Evolutionary conservation across 2,888 invertebrate genomes (phyloP), one percentile per base, ranked within the genome.

Genomic region (Amphipoea oculea): DNA sequence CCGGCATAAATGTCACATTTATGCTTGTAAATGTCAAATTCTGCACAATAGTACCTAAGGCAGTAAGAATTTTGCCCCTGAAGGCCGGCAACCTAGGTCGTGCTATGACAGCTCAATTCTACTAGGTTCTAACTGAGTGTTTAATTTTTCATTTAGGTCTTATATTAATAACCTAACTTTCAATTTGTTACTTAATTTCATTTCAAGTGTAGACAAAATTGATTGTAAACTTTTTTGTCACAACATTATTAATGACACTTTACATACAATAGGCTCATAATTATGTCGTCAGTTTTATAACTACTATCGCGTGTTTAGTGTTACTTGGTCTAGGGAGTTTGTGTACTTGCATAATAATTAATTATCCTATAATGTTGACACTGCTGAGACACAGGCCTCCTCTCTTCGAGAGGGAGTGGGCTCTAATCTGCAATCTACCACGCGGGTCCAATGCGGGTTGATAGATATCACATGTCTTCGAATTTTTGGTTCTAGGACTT

Each of bases 261-360:
- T 68, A 48, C 86, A 84, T 83, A 84, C 86, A 84, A 84, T 86
- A 67, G 78, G 17, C 60, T 48, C 29, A n/a, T 76, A 68, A 86
- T 86, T 67, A 77, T 29, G 12, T 4, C 54, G 68, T 29, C 4
- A 48, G 12, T 81, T 67, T 40, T 69, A n/a, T 65, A 51, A 73
- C 73, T 9, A 74, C 48, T 65, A 72, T 86, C 51, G 86, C 86
- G 57, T 86, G 82, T 45, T 74, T 36, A 11, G 23, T 67, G 14
- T 12, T 29, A 62, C 23, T 65, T 57, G 36, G 42, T 66, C 11
- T 65, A 60, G 57, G 54, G 6, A 11, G n/a, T n/a, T 4, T n/a
- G 23, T 57, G 9, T 57, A 57, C 54, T 57, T 57, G 54, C 54
- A 23, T 23, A 29, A 23, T 23, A 29, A 29, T 29, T 29, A 57